Evolutionary conservation across 2,113 vertebrate species (phyloP).

Genomic region (Cranoglanis bouderius): DNA sequence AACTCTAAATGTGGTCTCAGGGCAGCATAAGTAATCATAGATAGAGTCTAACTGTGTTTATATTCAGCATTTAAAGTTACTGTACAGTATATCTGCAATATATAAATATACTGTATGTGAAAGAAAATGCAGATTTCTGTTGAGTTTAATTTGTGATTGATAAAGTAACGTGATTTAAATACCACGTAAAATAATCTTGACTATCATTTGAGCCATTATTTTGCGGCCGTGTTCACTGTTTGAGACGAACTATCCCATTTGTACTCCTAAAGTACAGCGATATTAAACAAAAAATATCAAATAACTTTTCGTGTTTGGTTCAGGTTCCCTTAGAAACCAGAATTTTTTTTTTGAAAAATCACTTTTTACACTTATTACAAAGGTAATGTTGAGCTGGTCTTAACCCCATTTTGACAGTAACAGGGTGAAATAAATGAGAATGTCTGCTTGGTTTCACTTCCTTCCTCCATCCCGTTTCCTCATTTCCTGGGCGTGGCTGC

Average conservation of each 20-base stretch:
- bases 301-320: neutral
- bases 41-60: neutral
- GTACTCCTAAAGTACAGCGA: neutral
- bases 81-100: neutral
- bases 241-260: neutral
- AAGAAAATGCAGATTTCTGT: neutral
- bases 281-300: neutral
- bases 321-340: neutral
- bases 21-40: neutral
- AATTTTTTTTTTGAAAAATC: neutral
- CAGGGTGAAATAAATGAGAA: neutral
- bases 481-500: constrained; percentile 64
- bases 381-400: neutral
- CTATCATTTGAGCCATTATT: neutral
- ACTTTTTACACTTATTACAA: neutral
- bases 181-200: neutral
- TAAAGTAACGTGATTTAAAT: neutral
- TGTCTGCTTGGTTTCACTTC: constrained; percentile 71
- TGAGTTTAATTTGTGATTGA: neutral
- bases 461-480: constrained; percentile 76
- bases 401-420: neutral
- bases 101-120: neutral
- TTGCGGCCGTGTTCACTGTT: neutral
- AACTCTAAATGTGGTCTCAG: neutral
- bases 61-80: neutral